A percentile compares a stretch with the other conserved stretches of the same genome.
These are phyloP conservation scores for Drosophila saltans DNA, from an alignment of 1,140 invertebrate genomes.

Conservation along the genomic window DNA sequence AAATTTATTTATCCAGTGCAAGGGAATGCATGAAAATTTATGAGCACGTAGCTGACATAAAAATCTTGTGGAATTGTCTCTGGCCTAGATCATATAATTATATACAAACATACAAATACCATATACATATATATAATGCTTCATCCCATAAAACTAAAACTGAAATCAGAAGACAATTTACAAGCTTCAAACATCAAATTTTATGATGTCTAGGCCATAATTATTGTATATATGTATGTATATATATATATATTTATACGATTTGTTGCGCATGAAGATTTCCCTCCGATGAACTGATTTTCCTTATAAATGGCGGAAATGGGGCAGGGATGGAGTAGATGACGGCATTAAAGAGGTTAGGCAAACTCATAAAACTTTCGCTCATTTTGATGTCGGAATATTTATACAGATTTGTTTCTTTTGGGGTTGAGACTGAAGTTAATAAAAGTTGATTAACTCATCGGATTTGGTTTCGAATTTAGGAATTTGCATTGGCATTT, in stretches of 20 bases:
- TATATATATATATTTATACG: conserved; percentile 5
- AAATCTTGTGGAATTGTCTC: conserved; percentile 34
- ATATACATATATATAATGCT: conserved; percentile 47
- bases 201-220: conserved; percentile 72
- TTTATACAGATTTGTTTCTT: neutral
- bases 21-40: conserved; percentile 59
- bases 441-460: conserved; percentile 30
- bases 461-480: neutral
- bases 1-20: conserved; percentile 43
- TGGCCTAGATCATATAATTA: conserved; percentile 21
- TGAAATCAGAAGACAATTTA: conserved; percentile 56
- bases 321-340: neutral
- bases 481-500: conserved; percentile 1
- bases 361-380: conserved; percentile 35
- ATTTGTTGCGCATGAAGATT: conserved; percentile 39
- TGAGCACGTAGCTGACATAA: conserved; percentile 70
- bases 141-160: conserved; percentile 26
- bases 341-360: neutral
- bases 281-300: neutral
- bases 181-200: conserved; percentile 64
- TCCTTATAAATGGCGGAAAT: neutral
- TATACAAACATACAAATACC: conserved; percentile 41
- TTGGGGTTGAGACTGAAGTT: neutral
- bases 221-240: conserved; percentile 34
- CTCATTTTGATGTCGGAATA: conserved; percentile 15